A percentile compares a stretch with the other conserved stretches of the same genome.
Conservation (phyloP, 2,797 vertebrate genomes). For the Eospalax fontanierii region DNA sequence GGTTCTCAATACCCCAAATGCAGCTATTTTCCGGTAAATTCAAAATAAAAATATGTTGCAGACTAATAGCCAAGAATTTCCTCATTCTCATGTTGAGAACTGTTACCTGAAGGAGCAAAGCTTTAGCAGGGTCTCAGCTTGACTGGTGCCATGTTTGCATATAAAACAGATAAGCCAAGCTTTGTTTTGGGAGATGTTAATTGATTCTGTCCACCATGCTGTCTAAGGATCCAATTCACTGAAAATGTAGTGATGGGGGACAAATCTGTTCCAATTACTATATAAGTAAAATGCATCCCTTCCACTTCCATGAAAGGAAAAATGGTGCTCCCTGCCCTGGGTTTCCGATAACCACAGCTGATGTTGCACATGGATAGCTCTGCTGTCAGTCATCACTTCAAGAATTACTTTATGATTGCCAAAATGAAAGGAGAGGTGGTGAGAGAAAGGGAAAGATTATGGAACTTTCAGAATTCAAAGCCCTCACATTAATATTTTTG, state of each 20-base stretch:
- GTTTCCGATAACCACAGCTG: slow-evolving; percentile 16
- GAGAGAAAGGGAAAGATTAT: background rate
- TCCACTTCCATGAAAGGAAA: slow-evolving; percentile 41
- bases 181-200: slow-evolving; percentile 80
- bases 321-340: background rate
- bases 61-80: slow-evolving; percentile 61
- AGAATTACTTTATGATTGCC: slow-evolving; percentile 36
- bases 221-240: slow-evolving; percentile 76
- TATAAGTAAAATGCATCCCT: slow-evolving; percentile 55
- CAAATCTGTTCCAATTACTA: slow-evolving; percentile 66
- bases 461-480: slow-evolving; percentile 39
- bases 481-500: slow-evolving; percentile 22
- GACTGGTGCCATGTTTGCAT: slow-evolving; percentile 74
- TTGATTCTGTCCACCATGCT: slow-evolving; percentile 80
- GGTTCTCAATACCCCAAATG: slow-evolving; percentile 11
- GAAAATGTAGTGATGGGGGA: slow-evolving; percentile 48
- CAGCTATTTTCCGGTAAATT: slow-evolving; percentile 45
- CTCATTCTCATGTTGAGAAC: slow-evolving; percentile 58
- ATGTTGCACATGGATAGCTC: background rate
- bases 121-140: slow-evolving; percentile 79
- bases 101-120: slow-evolving; percentile 66
- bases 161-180: slow-evolving; percentile 74
- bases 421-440: background rate
- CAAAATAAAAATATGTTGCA: slow-evolving; percentile 66
- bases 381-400: background rate